phyloP scores from a whole-genome alignment of 2,797 vertebrate genomes.

The Clarias pachynema region DNA sequence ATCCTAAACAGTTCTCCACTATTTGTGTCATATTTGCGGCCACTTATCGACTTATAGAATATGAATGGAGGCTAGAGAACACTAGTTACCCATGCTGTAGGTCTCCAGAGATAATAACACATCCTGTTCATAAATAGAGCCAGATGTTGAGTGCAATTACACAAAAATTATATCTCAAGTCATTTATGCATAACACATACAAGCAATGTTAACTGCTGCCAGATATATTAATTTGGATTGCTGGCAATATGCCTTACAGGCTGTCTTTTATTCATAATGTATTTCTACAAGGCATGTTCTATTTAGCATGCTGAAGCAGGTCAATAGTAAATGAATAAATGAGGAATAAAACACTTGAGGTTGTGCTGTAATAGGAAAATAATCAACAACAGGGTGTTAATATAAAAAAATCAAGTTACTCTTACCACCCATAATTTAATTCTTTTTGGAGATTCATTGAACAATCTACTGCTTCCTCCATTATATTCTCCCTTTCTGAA shows the following conservation, averaged over 20 bases:
- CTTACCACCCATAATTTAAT: background rate
- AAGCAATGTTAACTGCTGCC: background rate
- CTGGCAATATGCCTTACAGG: background rate
- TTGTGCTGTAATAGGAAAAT: background rate
- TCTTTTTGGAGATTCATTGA: background rate
- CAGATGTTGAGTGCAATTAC: background rate
- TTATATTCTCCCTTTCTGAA: background rate
- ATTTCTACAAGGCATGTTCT: background rate
- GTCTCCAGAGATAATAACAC: background rate
- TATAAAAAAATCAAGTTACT: background rate
- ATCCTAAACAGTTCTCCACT: background rate
- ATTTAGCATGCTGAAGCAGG: background rate
- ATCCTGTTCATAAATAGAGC: constrained; percentile 2
- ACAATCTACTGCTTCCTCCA: background rate
- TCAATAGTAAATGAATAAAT: background rate
- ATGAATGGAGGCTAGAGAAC: background rate
- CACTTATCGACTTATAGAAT: background rate
- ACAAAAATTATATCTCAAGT: background rate
- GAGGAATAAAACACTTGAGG: background rate
- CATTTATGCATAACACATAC: background rate
- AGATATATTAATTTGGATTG: background rate
- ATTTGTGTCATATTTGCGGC: background rate
- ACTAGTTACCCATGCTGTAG: background rate
- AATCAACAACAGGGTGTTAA: background rate
- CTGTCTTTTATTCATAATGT: background rate